Conservation (phyloP, 2,888 invertebrate genomes). For the Pristionchus maxplancki region DNA sequence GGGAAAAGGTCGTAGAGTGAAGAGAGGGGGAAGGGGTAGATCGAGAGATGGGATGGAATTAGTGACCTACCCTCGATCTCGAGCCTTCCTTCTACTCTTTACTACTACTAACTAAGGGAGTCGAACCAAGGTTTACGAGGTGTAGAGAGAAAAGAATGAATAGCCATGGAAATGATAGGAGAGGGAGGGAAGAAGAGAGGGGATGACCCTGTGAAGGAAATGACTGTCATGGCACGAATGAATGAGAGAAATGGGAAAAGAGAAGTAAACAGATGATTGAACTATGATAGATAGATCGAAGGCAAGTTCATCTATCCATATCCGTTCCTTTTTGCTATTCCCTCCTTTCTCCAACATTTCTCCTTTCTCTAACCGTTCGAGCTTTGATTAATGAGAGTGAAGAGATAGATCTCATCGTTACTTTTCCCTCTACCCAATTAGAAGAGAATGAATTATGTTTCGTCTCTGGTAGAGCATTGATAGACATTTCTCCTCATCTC, state of each 20-base stretch:
- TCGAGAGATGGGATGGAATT: slow-evolving; percentile 39
- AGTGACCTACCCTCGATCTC: slow-evolving; percentile 42
- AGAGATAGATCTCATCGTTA: slow-evolving; percentile 18
- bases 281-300: neutral
- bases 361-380: neutral
- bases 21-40: slow-evolving; percentile 6
- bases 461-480: slow-evolving; percentile 12
- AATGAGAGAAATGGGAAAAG: neutral
- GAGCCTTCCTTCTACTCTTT: slow-evolving; percentile 33
- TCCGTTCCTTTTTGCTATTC: neutral
- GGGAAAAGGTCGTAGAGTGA: slow-evolving; percentile 40
- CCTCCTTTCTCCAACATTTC: neutral
- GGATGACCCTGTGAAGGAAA: neutral
- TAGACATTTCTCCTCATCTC: neutral
- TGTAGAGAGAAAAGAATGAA: slow-evolving; percentile 44
- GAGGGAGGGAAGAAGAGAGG: neutral
- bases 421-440: slow-evolving; percentile 37
- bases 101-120: slow-evolving; percentile 41
- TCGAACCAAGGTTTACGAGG: slow-evolving; percentile 29
- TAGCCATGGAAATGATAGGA: slow-evolving; percentile 32
- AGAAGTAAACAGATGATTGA: neutral
- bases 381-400: neutral
- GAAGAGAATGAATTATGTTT: slow-evolving; percentile 31
- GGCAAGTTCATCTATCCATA: neutral
- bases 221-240: neutral